phyloP scores from a whole-genome alignment of 2,113 vertebrate species.

The Leucoraja erinaceus region DNA sequence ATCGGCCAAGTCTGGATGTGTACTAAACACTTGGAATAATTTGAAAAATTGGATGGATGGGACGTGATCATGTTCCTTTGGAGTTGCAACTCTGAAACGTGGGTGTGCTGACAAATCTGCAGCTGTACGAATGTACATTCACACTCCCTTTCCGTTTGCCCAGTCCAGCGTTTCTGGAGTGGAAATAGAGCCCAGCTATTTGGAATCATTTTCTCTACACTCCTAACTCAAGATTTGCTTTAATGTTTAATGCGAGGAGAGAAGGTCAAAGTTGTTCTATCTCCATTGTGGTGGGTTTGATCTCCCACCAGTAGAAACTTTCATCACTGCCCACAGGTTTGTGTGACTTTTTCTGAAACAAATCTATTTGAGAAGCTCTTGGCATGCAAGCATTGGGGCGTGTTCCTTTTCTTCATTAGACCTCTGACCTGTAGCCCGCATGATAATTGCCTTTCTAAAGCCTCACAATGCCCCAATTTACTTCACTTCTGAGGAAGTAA shows the following conservation, averaged over 20 bases:
- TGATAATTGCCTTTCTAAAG: background rate
- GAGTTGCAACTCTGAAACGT: background rate
- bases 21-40: background rate
- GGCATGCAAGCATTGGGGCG: background rate
- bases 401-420: background rate
- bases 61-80: background rate
- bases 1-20: background rate
- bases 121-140: background rate
- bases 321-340: background rate
- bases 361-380: background rate
- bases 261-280: background rate
- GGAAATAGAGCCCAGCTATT: background rate
- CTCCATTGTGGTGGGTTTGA: background rate
- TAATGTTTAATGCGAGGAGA: background rate
- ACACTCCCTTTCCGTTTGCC: background rate
- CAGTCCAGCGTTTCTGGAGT: background rate
- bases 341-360: background rate
- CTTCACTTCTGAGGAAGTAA: background rate
- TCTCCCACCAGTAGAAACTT: background rate
- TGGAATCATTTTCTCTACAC: background rate
- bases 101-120: constrained; percentile 5
- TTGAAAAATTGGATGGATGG: constrained; percentile 1
- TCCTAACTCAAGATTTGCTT: background rate
- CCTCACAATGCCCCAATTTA: background rate
- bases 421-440: background rate